Percentiles rank a stretch among this genome's conserved stretches.
These are phyloP conservation scores for Caenorhabditis sinica DNA, from an alignment of 2,888 invertebrate genomes.

Conservation along the genomic window DNA sequence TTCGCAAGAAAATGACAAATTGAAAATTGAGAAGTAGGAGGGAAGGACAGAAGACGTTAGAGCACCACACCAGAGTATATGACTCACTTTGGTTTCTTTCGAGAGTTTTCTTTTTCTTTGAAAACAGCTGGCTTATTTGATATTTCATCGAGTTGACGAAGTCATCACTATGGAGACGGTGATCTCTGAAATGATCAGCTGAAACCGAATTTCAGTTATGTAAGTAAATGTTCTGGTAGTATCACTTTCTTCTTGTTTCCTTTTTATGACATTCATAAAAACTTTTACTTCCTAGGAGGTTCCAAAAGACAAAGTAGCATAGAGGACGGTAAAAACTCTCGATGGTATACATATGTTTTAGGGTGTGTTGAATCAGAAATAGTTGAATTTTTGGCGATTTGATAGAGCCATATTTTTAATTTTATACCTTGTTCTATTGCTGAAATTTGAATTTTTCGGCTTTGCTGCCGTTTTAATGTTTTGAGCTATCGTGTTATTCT, in stretches of 20 bases:
- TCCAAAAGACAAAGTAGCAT: too few species aligned
- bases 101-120: background rate
- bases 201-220: background rate
- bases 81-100: conserved; percentile 2
- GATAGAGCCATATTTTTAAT: too few species aligned
- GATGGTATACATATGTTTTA: too few species aligned
- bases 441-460: too few species aligned
- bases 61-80: background rate
- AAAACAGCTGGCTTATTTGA: conserved; percentile 24
- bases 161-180: conserved; percentile 3
- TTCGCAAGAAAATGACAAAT: conserved; percentile 25
- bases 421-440: too few species aligned
- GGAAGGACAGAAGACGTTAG: conserved; percentile 2
- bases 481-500: too few species aligned
- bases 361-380: too few species aligned
- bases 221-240: background rate
- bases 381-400: too few species aligned
- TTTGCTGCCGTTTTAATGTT: too few species aligned
- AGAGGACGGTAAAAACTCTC: too few species aligned
- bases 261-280: background rate
- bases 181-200: background rate
- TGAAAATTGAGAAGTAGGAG: background rate
- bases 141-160: background rate
- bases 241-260: background rate
- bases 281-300: too few species aligned